Conservation (phyloP, 2,113 vertebrate species). For the Campylorhamphus procurvoides region DNA sequence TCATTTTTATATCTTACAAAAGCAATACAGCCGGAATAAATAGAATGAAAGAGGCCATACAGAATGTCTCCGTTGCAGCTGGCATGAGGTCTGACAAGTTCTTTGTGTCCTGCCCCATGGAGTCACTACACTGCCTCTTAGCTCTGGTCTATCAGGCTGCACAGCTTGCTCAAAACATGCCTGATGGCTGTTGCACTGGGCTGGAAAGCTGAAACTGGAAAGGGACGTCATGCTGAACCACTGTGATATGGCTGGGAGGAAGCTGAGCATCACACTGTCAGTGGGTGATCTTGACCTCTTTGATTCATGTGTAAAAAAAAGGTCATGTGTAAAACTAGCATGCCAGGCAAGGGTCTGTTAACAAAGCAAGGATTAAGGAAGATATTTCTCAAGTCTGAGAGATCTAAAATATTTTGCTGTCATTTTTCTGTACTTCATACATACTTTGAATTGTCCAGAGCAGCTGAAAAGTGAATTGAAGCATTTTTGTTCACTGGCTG, state of each 20-base stretch:
- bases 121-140: background rate
- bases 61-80: background rate
- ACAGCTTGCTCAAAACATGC: background rate
- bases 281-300: background rate
- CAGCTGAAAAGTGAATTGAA: background rate
- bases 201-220: background rate
- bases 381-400: background rate
- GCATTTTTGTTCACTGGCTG: background rate
- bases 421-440: background rate
- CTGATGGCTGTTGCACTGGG: background rate
- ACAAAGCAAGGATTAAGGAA: background rate
- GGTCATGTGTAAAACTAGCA: background rate
- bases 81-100: background rate
- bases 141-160: background rate
- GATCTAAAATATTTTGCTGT: background rate
- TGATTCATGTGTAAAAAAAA: background rate
- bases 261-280: background rate
- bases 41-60: background rate
- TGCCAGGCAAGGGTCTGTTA: background rate
- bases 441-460: background rate
- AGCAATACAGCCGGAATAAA: background rate
- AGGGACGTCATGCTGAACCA: background rate
- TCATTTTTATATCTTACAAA: background rate
- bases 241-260: background rate
- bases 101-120: background rate